Evolutionary conservation across 2,113 vertebrate genomes (phyloP).

Genomic region (Progne subis): DNA sequence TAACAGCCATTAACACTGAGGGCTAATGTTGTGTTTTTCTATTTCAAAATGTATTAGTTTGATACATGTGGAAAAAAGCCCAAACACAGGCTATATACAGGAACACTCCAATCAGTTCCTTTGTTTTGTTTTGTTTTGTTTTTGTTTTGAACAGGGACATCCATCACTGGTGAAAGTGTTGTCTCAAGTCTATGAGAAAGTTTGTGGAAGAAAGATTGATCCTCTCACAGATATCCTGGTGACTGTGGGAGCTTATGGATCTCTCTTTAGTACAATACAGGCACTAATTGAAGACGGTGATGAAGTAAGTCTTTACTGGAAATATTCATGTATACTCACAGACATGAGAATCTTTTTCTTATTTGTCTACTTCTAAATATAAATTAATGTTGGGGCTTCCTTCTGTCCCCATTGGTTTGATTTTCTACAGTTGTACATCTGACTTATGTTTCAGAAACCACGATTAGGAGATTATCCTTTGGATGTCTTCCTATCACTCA

Average conservation of each 20-base stretch:
- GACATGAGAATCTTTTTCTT: background rate
- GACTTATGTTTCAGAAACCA: background rate
- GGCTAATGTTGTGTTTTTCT: background rate
- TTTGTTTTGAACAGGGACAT: conserved; percentile 83
- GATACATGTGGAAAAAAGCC: background rate
- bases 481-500: background rate
- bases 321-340: background rate
- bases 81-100: background rate
- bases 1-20: background rate
- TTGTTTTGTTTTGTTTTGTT: background rate
- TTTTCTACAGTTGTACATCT: background rate
- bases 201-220: conserved; percentile 82
- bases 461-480: background rate
- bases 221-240: conserved; percentile 90
- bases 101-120: background rate
- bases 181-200: conserved; percentile 86
- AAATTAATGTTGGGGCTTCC: background rate
- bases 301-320: conserved; percentile 79
- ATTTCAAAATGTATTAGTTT: background rate
- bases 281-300: conserved; percentile 90
- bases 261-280: conserved; percentile 89
- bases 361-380: background rate
- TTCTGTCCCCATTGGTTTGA: background rate
- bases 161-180: conserved; percentile 88
- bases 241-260: conserved; percentile 92